Conservation (phyloP, 2,888 invertebrate genomes). For the Theodoxus fluviatilis region DNA sequence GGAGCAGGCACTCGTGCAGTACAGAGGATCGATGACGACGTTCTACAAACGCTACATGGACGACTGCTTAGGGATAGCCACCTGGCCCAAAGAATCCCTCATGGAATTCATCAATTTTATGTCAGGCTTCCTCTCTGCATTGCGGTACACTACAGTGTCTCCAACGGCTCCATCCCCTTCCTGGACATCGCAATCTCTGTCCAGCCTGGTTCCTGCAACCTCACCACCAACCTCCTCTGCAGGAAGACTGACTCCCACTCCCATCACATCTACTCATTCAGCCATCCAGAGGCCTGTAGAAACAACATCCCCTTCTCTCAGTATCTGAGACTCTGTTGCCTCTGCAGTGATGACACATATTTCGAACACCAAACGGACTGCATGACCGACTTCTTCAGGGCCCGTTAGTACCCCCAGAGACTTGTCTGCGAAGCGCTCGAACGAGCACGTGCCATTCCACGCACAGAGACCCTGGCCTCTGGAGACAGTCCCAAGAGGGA, state of each 20-base stretch:
- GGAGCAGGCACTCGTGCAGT: not conserved
- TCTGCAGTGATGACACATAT: slow-evolving; percentile 6
- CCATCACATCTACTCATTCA: not conserved
- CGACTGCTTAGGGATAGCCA: not conserved
- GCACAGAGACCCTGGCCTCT: not conserved
- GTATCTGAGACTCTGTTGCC: not conserved
- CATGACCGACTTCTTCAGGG: slow-evolving; percentile 1
- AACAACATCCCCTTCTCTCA: not conserved
- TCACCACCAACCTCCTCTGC: not conserved
- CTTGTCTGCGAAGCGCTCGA: not conserved
- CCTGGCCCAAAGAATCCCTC: not conserved
- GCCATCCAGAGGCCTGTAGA: not conserved
- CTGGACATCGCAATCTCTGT: not conserved
- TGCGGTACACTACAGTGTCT: slow-evolving; percentile 1
- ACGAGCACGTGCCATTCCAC: not conserved
- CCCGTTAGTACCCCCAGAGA: not conserved
- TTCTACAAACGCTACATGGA: not conserved
- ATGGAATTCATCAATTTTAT: not conserved
- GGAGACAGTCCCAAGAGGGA: too few species aligned
- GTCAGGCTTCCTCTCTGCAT: not conserved
- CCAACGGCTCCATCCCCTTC: slow-evolving; percentile 3
- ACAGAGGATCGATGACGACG: not conserved
- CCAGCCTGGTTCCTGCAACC: not conserved
- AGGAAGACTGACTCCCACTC: not conserved
- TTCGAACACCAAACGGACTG: not conserved